Evolutionary conservation across 1,140 invertebrate genomes (phyloP).

Genomic region (Diuraphis noxia): DNA sequence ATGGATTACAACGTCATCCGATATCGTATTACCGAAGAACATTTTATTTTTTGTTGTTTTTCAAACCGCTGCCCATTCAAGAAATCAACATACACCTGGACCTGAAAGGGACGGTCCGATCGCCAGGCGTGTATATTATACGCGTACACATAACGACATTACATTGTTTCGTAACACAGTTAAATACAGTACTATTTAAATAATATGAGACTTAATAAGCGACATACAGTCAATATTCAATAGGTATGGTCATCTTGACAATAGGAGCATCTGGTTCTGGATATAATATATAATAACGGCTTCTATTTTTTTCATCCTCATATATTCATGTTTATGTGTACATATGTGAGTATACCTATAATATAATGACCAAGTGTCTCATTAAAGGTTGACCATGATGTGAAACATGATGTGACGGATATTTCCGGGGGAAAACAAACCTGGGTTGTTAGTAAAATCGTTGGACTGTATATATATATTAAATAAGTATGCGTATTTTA

Average conservation of each 20-base stretch:
- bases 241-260: slow-evolving; percentile 34
- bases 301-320: slow-evolving; percentile 9
- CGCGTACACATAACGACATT: slow-evolving; percentile 34
- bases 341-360: neutral
- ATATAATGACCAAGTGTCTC: slow-evolving; percentile 46
- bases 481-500: neutral
- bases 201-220: slow-evolving; percentile 49
- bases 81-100: slow-evolving; percentile 47
- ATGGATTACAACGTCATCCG: slow-evolving; percentile 39
- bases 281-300: slow-evolving; percentile 38
- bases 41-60: slow-evolving; percentile 8
- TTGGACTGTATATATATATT: too few relatives aligned
- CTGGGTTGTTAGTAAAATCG: neutral
- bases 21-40: slow-evolving; percentile 47
- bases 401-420: slow-evolving; percentile 18
- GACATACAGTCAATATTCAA: slow-evolving; percentile 42
- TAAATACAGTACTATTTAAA: slow-evolving; percentile 24
- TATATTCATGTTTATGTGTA: neutral
- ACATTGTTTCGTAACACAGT: slow-evolving; percentile 42
- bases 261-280: slow-evolving; percentile 30
- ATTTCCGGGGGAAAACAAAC: slow-evolving; percentile 29
- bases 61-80: slow-evolving; percentile 38
- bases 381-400: slow-evolving; percentile 47
- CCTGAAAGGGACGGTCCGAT: slow-evolving; percentile 24
- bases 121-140: neutral